phyloP scores from a whole-genome alignment of 1,140 invertebrate species.

The Lasioglossum albipes region DNA sequence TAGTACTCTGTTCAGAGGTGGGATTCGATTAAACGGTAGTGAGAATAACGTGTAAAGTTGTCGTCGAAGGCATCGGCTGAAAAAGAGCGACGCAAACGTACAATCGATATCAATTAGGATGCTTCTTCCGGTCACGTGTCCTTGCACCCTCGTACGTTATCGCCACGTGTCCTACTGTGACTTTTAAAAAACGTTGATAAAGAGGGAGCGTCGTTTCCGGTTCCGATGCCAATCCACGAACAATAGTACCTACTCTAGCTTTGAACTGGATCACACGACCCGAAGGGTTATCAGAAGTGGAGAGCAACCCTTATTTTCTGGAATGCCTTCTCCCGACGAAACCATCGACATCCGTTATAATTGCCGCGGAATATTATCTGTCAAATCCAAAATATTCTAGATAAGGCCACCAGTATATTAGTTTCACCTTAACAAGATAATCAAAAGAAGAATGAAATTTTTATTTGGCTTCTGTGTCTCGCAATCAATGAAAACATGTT shows the following conservation, averaged over 20 bases:
- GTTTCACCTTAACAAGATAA: too few species aligned
- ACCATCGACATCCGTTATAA: too few species aligned
- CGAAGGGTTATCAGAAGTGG: constrained; percentile 63
- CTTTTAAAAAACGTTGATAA: constrained; percentile 63
- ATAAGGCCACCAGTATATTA: too few species aligned
- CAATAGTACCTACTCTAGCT: constrained; percentile 32
- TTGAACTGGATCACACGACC: constrained; percentile 62
- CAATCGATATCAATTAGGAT: constrained; percentile 81
- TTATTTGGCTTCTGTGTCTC: too few species aligned
- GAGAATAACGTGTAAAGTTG: neutral
- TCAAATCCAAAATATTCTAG: too few species aligned
- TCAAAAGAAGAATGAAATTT: too few species aligned
- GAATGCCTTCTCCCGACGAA: neutral
- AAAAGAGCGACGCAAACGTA: constrained; percentile 44
- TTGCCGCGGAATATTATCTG: too few species aligned
- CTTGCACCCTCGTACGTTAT: constrained; percentile 67
- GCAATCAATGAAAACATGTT: too few species aligned
- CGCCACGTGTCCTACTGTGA: constrained; percentile 71
- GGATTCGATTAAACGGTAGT: too few species aligned
- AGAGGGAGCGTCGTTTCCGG: constrained; percentile 69
- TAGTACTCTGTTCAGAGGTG: too few species aligned
- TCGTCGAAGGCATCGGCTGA: neutral
- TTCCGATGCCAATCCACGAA: constrained; percentile 43
- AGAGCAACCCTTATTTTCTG: neutral
- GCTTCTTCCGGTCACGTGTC: constrained; percentile 79